Evolutionary conservation across 1,140 invertebrate species (phyloP).

Genomic region (Melanaphis sacchari): DNA sequence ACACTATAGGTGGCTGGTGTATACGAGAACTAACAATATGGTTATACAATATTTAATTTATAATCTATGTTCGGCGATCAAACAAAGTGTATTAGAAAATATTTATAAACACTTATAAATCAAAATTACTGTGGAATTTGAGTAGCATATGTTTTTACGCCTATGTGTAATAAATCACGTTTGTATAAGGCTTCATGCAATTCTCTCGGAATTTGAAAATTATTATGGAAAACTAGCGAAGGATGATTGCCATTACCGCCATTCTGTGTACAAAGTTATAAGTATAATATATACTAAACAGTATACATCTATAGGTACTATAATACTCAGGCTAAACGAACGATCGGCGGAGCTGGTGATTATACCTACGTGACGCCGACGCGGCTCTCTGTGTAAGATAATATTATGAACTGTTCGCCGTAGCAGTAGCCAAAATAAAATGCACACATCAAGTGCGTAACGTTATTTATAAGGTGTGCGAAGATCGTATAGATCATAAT

Average conservation of each 20-base stretch:
- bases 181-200: too few relatives aligned
- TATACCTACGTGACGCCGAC: neutral
- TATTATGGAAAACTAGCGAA: neutral
- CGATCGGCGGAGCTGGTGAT: neutral
- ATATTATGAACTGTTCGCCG: neutral
- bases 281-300: neutral
- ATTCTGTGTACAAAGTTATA: neutral
- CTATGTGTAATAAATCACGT: too few relatives aligned
- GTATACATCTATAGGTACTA: neutral
- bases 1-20: too few relatives aligned
- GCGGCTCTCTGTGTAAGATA: neutral
- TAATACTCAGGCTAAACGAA: neutral
- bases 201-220: neutral
- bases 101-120: too few relatives aligned
- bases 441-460: neutral
- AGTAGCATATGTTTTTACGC: too few relatives aligned
- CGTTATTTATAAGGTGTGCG: neutral
- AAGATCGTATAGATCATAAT: neutral
- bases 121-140: too few relatives aligned
- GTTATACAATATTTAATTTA: too few relatives aligned
- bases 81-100: too few relatives aligned
- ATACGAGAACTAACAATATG: too few relatives aligned
- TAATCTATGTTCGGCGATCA: too few relatives aligned
- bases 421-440: neutral
- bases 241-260: neutral